phyloP scores from a whole-genome alignment of 2,797 vertebrate species.

The Rhincodon typus region DNA sequence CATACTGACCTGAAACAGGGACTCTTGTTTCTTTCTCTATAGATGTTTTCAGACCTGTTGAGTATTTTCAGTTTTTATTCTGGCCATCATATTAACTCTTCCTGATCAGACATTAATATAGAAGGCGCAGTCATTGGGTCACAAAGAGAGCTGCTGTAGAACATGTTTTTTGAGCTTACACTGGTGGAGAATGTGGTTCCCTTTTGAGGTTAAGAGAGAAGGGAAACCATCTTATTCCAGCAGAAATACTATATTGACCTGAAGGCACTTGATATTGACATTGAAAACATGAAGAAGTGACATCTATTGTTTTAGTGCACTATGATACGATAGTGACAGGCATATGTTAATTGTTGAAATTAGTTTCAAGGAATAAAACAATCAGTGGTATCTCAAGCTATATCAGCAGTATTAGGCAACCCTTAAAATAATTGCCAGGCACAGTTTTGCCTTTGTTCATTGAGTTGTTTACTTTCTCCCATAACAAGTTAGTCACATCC shows the following conservation, averaged over 20 bases:
- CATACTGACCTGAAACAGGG: no score
- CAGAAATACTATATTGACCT: not conserved
- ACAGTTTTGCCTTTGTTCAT: not conserved
- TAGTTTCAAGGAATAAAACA: not conserved
- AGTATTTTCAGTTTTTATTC: no score
- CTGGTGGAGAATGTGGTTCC: not conserved
- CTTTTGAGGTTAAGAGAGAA: not conserved
- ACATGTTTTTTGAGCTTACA: not conserved
- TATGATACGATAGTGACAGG: not conserved
- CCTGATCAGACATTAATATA: not conserved
- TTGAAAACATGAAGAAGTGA: not conserved
- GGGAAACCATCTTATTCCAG: not conserved
- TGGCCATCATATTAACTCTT: not conserved
- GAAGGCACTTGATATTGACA: not conserved
- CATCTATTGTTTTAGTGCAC: not conserved
- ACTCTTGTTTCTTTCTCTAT: no score
- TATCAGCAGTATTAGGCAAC: not conserved
- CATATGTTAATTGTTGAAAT: not conserved
- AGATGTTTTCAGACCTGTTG: no score
- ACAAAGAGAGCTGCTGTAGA: not conserved
- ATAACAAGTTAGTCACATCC: not conserved
- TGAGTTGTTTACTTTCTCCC: no score
- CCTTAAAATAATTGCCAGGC: not conserved
- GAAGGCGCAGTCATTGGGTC: not conserved
- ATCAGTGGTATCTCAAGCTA: not conserved